A percentile compares a stretch with the other conserved stretches of the same genome.
Evolutionary conservation across 2,888 invertebrate species (phyloP).

Genomic region (Merodon equestris): DNA sequence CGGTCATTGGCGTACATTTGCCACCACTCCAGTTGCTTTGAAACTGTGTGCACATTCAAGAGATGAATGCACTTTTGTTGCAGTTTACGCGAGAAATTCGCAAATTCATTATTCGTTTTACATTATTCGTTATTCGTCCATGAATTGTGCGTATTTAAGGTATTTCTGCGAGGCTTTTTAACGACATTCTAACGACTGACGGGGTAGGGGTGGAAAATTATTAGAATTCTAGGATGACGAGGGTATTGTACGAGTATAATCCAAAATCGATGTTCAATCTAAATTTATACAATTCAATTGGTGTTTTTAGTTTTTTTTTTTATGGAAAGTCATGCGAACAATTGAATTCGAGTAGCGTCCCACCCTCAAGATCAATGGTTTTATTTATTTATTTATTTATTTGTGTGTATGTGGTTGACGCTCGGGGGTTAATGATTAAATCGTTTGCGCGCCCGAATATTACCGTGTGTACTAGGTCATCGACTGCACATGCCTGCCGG

Average conservation of each 20-base stretch:
- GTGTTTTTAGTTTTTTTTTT: constrained; percentile 21
- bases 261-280: constrained; percentile 41
- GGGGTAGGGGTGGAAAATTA: too few species aligned
- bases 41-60: constrained; percentile 68
- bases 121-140: too few species aligned
- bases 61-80: constrained; percentile 69
- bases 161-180: constrained; percentile 13
- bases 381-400: neutral
- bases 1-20: constrained; percentile 80
- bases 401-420: constrained; percentile 25
- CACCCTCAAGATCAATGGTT: constrained; percentile 66
- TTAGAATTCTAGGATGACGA: too few species aligned
- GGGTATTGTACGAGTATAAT: constrained; percentile 53
- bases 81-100: constrained; percentile 58
- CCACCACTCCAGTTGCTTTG: constrained; percentile 69
- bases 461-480: constrained; percentile 56
- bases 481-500: constrained; percentile 37
- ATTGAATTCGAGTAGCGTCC: constrained; percentile 27
- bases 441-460: constrained; percentile 54
- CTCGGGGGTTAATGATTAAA: constrained; percentile 60
- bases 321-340: constrained; percentile 22
- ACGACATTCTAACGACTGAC: constrained; percentile 10
- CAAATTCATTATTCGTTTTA: too few species aligned
- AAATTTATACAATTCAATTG: constrained; percentile 26
- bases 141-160: constrained; percentile 24